Conservation (phyloP, 2,888 invertebrate species). For the Stenolophus ochropezus region DNA sequence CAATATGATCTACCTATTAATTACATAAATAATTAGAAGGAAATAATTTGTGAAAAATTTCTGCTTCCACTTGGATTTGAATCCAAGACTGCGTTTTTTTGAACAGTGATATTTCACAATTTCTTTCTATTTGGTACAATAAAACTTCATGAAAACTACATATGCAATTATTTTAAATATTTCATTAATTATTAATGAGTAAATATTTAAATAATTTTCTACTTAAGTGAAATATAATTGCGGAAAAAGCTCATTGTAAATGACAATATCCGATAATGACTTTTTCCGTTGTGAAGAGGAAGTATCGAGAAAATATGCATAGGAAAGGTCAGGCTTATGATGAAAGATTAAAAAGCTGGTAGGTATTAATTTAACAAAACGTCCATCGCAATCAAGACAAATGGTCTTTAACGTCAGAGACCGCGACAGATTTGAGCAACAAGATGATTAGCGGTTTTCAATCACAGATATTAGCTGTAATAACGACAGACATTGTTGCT, state of each 20-base stretch:
- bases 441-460: conserved; percentile 35
- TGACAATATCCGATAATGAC: background rate
- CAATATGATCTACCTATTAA: no score
- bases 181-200: no score
- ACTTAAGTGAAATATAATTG: no score
- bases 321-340: background rate
- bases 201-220: no score
- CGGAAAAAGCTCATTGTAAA: background rate
- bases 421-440: conserved; percentile 35
- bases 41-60: no score
- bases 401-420: conserved; percentile 1
- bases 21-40: no score
- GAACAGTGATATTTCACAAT: no score
- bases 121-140: no score
- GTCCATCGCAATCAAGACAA: conserved; percentile 26
- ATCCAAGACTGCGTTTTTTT: no score
- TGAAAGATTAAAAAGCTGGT: conserved; percentile 2
- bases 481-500: conserved; percentile 32
- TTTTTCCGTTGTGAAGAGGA: background rate
- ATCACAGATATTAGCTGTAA: conserved; percentile 44
- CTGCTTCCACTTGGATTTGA: no score
- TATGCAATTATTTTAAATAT: no score
- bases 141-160: no score
- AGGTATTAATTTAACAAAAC: conserved; percentile 32
- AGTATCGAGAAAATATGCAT: background rate